Conservation (phyloP, 2,113 vertebrate species). For the Rostratula benghalensis region DNA sequence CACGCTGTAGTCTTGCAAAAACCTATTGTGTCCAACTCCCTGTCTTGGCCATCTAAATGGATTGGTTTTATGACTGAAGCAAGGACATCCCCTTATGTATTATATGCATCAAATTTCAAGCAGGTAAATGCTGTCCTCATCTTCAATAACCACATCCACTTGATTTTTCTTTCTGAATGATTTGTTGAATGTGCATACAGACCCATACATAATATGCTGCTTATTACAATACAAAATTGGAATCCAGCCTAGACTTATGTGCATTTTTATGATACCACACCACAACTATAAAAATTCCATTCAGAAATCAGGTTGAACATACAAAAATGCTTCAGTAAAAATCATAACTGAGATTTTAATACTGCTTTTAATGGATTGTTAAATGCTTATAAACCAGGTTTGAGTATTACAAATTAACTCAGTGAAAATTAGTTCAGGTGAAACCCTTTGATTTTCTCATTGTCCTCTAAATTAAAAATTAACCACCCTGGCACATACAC, state of each 20-base stretch:
- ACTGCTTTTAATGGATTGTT: conserved; percentile 70
- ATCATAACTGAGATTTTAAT: conserved; percentile 32
- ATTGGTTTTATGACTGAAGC: conserved; percentile 57
- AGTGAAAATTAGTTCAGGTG: conserved; percentile 78
- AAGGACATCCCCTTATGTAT: conserved; percentile 59
- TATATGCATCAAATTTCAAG: conserved; percentile 63
- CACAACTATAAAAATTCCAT: conserved; percentile 56
- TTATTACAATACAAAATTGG: conserved; percentile 56
- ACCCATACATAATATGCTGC: conserved; percentile 53
- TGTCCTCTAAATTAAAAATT: conserved; percentile 82
- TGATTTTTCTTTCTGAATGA: conserved; percentile 59
- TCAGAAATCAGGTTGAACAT: conserved; percentile 58
- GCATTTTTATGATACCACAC: conserved; percentile 55
- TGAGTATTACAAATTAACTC: conserved; percentile 74
- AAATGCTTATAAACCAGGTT: conserved; percentile 63
- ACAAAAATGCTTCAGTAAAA: conserved; percentile 25
- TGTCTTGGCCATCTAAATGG: conserved; percentile 48
- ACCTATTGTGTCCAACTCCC: not conserved
- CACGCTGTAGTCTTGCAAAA: not conserved
- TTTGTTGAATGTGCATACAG: conserved; percentile 50
- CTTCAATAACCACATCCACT: conserved; percentile 61
- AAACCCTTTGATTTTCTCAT: conserved; percentile 73
- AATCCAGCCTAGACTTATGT: conserved; percentile 41
- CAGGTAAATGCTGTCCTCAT: conserved; percentile 55
- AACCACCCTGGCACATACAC: conserved; percentile 67